phyloP scores from a whole-genome alignment of 2,888 invertebrate genomes.

The Bursaphelenchus okinawaensis region DNA sequence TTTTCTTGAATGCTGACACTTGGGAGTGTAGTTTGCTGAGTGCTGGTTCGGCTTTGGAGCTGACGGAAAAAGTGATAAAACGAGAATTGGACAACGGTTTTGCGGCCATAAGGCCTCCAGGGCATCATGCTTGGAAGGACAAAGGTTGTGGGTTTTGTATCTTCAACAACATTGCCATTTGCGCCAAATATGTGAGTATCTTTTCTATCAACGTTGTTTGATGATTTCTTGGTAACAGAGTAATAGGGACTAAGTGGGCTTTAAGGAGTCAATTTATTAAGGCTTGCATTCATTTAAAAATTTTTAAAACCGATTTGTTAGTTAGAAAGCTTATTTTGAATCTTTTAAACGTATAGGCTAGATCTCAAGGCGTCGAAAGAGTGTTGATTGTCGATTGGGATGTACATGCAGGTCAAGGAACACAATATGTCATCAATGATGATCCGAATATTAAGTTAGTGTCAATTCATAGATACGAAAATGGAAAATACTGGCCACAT shows the following conservation, averaged over 20 bases:
- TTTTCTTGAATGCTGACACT: conserved; percentile 44
- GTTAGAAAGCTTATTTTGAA: neutral
- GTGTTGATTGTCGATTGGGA: conserved; percentile 94
- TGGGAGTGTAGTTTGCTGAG: conserved; percentile 33
- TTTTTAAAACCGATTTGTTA: no score
- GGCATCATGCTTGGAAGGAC: conserved; percentile 78
- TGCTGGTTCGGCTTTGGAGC: conserved; percentile 28
- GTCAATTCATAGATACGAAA: conserved; percentile 90
- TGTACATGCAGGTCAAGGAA: conserved; percentile 45
- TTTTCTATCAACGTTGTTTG: neutral
- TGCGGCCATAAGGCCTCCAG: conserved; percentile 42
- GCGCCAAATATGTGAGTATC: conserved; percentile 64
- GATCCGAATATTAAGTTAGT: conserved; percentile 80
- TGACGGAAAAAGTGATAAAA: conserved; percentile 16
- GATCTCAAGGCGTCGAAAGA: conserved; percentile 57
- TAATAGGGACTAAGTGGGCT: no score
- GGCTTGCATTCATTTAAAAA: no score
- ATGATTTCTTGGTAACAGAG: no score
- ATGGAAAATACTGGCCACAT: conserved; percentile 78
- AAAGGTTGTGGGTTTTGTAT: conserved; percentile 79
- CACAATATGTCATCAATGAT: conserved; percentile 54
- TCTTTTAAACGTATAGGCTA: conserved; percentile 16
- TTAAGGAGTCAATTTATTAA: no score
- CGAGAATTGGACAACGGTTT: conserved; percentile 29
- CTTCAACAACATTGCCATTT: conserved; percentile 94